A percentile compares a stretch with the other conserved stretches of the same genome.
phyloP scores from a whole-genome alignment of 2,113 vertebrate species.

The Lepus americanus region DNA sequence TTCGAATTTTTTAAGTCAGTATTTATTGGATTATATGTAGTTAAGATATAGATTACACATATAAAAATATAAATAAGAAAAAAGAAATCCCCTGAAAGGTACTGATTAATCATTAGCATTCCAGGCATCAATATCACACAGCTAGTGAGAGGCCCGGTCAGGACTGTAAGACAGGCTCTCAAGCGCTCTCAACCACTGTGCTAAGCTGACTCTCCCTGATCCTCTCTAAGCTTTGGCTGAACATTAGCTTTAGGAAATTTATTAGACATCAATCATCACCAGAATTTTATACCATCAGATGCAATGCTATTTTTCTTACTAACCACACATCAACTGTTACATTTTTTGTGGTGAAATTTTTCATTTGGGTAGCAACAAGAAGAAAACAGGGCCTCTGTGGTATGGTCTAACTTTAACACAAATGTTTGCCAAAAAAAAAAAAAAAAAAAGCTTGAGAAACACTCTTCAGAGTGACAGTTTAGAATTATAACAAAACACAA shows the following conservation, averaged over 20 bases:
- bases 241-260: background rate
- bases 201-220: background rate
- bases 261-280: background rate
- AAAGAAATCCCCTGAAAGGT: background rate
- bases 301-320: constrained; percentile 15
- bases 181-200: background rate
- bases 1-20: background rate
- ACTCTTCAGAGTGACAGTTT: background rate
- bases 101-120: constrained; percentile 27
- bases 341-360: constrained; percentile 10
- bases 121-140: background rate
- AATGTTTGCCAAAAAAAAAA: background rate
- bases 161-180: background rate
- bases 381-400: background rate
- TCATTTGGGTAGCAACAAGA: constrained; percentile 11
- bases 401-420: constrained; percentile 31
- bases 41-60: constrained; percentile 27
- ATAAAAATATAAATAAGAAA: background rate
- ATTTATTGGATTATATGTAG: background rate
- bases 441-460: constrained; percentile 1
- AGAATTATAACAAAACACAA: background rate
- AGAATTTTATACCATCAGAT: background rate
- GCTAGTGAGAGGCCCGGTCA: background rate
- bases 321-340: background rate
- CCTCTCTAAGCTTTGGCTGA: background rate